Conservation (phyloP, 2,888 invertebrate species). For the Bombylius discolor region DNA sequence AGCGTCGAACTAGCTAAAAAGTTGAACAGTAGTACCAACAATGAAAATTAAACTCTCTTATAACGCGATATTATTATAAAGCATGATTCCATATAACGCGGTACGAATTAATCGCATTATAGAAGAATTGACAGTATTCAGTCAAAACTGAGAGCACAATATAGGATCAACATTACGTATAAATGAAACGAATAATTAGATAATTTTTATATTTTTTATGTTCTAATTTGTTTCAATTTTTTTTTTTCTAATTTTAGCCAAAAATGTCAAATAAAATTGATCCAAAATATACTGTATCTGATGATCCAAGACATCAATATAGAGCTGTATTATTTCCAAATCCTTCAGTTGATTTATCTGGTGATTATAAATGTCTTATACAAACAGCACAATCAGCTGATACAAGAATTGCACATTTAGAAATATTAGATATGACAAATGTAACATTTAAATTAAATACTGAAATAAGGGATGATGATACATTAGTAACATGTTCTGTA, state of each 20-base stretch:
- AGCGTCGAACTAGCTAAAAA: no score
- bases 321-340: slow-evolving; percentile 55
- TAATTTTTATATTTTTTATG: background rate
- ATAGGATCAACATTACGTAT: no score
- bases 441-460: slow-evolving; percentile 12
- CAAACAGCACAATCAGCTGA: slow-evolving; percentile 39
- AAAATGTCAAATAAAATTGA: slow-evolving; percentile 45
- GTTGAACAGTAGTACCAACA: no score
- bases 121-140: no score
- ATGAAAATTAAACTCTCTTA: no score
- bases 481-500: slow-evolving; percentile 16
- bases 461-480: slow-evolving; percentile 16
- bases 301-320: slow-evolving; percentile 53
- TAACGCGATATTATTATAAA: no score
- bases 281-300: slow-evolving; percentile 48
- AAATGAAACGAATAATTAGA: background rate
- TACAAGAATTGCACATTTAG: slow-evolving; percentile 14
- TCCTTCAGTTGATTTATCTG: slow-evolving; percentile 55
- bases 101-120: no score
- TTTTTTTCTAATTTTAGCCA: slow-evolving; percentile 11
- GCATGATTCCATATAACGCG: no score
- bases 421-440: slow-evolving; percentile 18
- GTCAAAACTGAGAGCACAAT: no score
- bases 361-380: slow-evolving; percentile 60
- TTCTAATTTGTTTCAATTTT: background rate